Conservation (phyloP, 92 coral and sea anemone genomes). For the Plumapathes pennacea region DNA sequence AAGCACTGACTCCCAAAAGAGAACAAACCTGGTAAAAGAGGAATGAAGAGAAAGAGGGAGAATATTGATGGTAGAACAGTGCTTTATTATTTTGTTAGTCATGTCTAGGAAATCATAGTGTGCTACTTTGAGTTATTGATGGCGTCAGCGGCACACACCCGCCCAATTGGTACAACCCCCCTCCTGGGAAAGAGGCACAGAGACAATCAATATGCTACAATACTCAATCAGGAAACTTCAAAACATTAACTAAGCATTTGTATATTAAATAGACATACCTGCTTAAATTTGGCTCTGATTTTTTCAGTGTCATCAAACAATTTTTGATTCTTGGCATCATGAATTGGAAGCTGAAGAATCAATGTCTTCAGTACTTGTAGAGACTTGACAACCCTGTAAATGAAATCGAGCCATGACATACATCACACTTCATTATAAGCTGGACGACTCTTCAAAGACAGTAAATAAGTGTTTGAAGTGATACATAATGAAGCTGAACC, state of each 20-base stretch:
- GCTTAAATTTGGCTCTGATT: conserved; percentile 84
- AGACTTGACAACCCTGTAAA: conserved; percentile 36
- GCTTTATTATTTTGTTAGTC: not conserved
- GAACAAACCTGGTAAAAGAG: conserved; percentile 51
- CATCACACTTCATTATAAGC: too few species aligned
- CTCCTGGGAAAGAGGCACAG: too few species aligned
- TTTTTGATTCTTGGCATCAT: conserved; percentile 60
- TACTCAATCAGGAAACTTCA: not conserved
- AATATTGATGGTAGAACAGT: not conserved
- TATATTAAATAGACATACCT: conserved; percentile 25
- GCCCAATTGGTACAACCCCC: too few species aligned
- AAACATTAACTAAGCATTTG: not conserved
- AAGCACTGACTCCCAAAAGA: conserved; percentile 58
- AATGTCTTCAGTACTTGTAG: conserved; percentile 48
- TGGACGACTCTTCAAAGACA: too few species aligned
- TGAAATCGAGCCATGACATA: too few species aligned
- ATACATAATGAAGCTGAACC: too few species aligned
- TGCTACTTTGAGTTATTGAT: too few species aligned
- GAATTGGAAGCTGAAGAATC: conserved; percentile 39
- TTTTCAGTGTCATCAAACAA: conserved; percentile 57
- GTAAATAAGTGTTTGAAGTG: too few species aligned
- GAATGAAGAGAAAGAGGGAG: not conserved
- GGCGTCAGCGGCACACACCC: too few species aligned
- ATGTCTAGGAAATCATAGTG: too few species aligned
- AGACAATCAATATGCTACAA: not conserved